Conservation (phyloP, 2,888 invertebrate species). For the Melikaiella ostensackeni region DNA sequence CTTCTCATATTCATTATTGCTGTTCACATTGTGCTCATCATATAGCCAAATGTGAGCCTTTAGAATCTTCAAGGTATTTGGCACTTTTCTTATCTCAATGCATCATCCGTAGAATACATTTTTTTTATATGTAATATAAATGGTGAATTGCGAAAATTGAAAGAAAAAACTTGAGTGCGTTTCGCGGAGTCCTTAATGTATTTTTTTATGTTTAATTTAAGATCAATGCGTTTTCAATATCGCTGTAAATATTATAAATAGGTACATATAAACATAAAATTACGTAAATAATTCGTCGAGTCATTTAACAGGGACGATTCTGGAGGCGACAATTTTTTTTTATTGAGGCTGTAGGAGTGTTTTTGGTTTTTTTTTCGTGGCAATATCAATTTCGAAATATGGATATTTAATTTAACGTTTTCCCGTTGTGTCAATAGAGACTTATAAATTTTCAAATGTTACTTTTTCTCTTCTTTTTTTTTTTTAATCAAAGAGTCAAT, state of each 20-base stretch:
- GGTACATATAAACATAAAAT: constrained; percentile 19
- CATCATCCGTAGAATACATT: constrained; percentile 12
- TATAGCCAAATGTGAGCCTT: not conserved
- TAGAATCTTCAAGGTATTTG: constrained; percentile 18
- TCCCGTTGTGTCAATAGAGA: constrained; percentile 6
- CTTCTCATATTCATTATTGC: constrained; percentile 1
- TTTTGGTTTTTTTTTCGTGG: not conserved
- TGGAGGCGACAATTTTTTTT: constrained; percentile 36
- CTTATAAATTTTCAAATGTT: not conserved
- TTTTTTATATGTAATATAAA: constrained; percentile 44
- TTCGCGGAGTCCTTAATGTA: constrained; percentile 37
- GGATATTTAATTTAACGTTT: not conserved
- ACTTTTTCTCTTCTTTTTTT: not conserved
- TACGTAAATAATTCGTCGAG: constrained; percentile 41
- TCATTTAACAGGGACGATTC: constrained; percentile 43
- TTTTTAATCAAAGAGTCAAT: too few species aligned
- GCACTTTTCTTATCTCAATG: constrained; percentile 17
- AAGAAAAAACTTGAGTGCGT: constrained; percentile 41
- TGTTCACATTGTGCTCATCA: constrained; percentile 16
- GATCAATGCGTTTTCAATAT: constrained; percentile 9
- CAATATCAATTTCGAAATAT: constrained; percentile 21
- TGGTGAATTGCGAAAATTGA: constrained; percentile 31
- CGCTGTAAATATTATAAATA: constrained; percentile 29
- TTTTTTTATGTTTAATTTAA: constrained; percentile 40
- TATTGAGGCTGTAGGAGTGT: constrained; percentile 8